Conservation (phyloP, 1,140 invertebrate species). For the Cherax quadricarinatus region DNA sequence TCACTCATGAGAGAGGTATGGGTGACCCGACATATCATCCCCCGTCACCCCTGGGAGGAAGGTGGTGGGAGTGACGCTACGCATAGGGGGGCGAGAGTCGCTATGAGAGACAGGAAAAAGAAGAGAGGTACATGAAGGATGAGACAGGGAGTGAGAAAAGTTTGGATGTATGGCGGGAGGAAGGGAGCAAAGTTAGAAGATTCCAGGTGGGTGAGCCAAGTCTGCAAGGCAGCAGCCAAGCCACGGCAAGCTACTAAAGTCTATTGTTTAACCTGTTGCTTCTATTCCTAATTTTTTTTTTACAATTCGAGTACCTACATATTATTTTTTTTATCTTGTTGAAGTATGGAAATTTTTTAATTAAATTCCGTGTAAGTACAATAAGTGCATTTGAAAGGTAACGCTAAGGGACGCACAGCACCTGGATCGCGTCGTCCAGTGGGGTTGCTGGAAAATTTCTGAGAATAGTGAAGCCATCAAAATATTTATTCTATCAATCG, state of each 20-base stretch:
- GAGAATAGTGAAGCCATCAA: too few species aligned
- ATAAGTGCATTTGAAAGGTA: too few species aligned
- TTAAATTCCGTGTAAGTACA: too few species aligned
- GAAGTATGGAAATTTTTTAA: too few species aligned
- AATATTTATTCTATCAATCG: too few species aligned
- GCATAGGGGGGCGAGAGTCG: background rate
- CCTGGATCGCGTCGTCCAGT: too few species aligned
- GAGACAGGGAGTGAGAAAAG: slow-evolving; percentile 58
- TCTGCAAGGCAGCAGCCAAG: background rate
- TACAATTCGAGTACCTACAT: background rate
- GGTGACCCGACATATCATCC: background rate
- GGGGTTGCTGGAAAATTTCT: too few species aligned
- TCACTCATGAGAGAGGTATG: too few species aligned
- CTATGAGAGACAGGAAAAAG: slow-evolving; percentile 38
- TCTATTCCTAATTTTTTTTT: background rate
- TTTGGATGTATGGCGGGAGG: slow-evolving; percentile 27
- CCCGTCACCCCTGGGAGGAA: too few species aligned
- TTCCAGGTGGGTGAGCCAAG: background rate
- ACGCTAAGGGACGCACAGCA: too few species aligned
- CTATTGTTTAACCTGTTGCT: background rate
- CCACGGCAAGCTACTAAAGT: background rate
- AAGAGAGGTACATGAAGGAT: slow-evolving; percentile 47
- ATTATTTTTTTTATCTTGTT: too few species aligned
- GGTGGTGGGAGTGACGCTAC: too few species aligned
- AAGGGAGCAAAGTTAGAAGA: slow-evolving; percentile 11